These are phyloP conservation scores for Ramphastos sulfuratus DNA, from an alignment of 2,113 vertebrate species.

Conservation along the genomic window DNA sequence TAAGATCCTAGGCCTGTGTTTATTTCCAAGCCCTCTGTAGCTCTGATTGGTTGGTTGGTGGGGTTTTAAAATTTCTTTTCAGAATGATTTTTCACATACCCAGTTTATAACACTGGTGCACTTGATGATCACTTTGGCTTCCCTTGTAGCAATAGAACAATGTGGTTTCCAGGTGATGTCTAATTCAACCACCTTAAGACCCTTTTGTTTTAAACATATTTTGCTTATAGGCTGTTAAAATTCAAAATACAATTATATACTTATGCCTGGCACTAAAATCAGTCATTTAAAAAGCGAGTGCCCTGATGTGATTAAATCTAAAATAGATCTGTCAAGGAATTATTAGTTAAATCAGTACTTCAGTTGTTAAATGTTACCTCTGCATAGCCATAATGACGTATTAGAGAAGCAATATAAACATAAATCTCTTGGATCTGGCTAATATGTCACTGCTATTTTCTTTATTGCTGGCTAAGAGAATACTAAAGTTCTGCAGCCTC, in stretches of 20 bases:
- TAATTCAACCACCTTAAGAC: slow-evolving; percentile 45
- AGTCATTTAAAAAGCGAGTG: slow-evolving; percentile 1
- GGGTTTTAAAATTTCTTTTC: neutral
- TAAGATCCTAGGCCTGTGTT: slow-evolving; percentile 4
- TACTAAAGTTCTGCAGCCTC: slow-evolving; percentile 37
- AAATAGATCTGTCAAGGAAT: slow-evolving; percentile 37
- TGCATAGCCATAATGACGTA: slow-evolving; percentile 55
- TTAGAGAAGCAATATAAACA: slow-evolving; percentile 56
- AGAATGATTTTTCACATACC: neutral
- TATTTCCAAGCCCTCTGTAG: neutral
- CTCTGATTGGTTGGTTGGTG: neutral
- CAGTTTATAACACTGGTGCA: neutral
- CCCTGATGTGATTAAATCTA: slow-evolving; percentile 10
- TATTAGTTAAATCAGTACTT: slow-evolving; percentile 42
- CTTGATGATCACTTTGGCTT: slow-evolving; percentile 39
- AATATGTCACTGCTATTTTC: neutral
- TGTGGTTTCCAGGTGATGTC: slow-evolving; percentile 2
- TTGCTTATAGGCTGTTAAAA: slow-evolving; percentile 24
- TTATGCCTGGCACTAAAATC: slow-evolving; percentile 1
- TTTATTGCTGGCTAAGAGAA: slow-evolving; percentile 31
- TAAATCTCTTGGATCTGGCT: slow-evolving; percentile 33
- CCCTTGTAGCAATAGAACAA: slow-evolving; percentile 52
- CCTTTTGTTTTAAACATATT: slow-evolving; percentile 30
- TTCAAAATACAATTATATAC: neutral
- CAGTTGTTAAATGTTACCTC: slow-evolving; percentile 25